phyloP scores from a whole-genome alignment of 2,888 invertebrate species.

The Epsilonema sp. region DNA sequence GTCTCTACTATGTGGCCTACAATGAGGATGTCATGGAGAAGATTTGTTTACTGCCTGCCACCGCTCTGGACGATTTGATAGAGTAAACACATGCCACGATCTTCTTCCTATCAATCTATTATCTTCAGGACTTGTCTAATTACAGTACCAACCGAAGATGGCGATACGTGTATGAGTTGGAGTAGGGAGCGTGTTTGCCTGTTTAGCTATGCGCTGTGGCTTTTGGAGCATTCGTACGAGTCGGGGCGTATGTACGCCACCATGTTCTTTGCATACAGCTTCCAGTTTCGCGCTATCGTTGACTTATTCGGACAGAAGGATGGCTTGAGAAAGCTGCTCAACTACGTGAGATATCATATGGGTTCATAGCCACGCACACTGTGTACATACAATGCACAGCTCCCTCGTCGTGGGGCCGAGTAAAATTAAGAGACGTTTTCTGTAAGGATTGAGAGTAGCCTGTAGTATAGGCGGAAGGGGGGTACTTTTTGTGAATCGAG shows the following conservation, averaged over 20 bases:
- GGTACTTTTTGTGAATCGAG: too few relatives aligned
- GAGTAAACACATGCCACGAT: constrained; percentile 15
- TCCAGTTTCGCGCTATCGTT: constrained; percentile 73
- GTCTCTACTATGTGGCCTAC: constrained; percentile 84
- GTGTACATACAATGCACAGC: too few relatives aligned
- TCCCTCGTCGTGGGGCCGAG: too few relatives aligned
- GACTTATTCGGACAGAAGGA: constrained; percentile 87
- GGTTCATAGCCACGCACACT: too few relatives aligned
- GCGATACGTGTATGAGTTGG: constrained; percentile 8
- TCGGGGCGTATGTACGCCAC: constrained; percentile 93
- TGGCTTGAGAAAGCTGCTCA: constrained; percentile 74
- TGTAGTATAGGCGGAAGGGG: too few relatives aligned
- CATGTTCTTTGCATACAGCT: constrained; percentile 88
- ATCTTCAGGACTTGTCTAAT: constrained; percentile 7
- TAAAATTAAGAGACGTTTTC: too few relatives aligned
- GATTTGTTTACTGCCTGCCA: constrained; percentile 50
- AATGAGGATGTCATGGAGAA: constrained; percentile 94
- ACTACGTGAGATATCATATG: constrained; percentile 45
- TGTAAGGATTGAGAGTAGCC: too few relatives aligned
- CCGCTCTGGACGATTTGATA: constrained; percentile 19
- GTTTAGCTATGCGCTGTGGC: constrained; percentile 70
- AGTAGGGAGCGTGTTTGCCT: too few relatives aligned
- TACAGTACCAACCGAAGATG: constrained; percentile 3
- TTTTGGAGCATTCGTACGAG: constrained; percentile 84
- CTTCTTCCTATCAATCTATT: too few relatives aligned